Evolutionary conservation across 1,140 invertebrate species (phyloP).

Genomic region (Proales similis): DNA sequence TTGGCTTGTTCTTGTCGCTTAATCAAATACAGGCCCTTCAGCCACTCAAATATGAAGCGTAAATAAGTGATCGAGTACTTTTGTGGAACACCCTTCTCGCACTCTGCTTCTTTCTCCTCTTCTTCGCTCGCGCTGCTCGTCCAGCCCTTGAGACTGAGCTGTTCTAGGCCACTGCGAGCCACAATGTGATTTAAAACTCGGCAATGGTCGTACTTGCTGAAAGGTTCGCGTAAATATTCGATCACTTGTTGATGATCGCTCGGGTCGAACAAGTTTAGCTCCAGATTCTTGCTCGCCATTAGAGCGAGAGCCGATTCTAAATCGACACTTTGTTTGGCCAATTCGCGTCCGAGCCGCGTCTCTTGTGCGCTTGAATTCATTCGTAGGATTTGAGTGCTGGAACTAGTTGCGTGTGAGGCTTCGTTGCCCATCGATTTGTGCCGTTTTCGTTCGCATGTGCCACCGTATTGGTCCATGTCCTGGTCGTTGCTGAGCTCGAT

Average conservation of each 20-base stretch:
- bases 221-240: slow-evolving; percentile 2
- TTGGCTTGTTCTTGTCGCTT: background rate
- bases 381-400: slow-evolving; percentile 4
- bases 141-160: background rate
- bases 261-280: slow-evolving; percentile 1
- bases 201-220: too few species aligned
- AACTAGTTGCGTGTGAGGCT: background rate
- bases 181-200: background rate
- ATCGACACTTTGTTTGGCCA: slow-evolving; percentile 7
- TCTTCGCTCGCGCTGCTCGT: background rate
- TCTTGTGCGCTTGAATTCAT: slow-evolving; percentile 19
- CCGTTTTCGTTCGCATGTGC: slow-evolving; percentile 11
- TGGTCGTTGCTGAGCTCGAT: background rate
- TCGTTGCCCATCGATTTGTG: slow-evolving; percentile 26
- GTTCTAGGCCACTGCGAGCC: background rate
- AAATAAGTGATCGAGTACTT: slow-evolving; percentile 18
- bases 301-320: too few species aligned
- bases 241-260: slow-evolving; percentile 10
- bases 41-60: slow-evolving; percentile 16
- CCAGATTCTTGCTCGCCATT: slow-evolving; percentile 11
- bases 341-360: background rate
- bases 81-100: background rate
- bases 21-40: slow-evolving; percentile 5
- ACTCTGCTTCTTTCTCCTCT: background rate
- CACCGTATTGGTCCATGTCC: background rate